Conservation (phyloP, 2,113 vertebrate species). For the Ctenomys sociabilis region DNA sequence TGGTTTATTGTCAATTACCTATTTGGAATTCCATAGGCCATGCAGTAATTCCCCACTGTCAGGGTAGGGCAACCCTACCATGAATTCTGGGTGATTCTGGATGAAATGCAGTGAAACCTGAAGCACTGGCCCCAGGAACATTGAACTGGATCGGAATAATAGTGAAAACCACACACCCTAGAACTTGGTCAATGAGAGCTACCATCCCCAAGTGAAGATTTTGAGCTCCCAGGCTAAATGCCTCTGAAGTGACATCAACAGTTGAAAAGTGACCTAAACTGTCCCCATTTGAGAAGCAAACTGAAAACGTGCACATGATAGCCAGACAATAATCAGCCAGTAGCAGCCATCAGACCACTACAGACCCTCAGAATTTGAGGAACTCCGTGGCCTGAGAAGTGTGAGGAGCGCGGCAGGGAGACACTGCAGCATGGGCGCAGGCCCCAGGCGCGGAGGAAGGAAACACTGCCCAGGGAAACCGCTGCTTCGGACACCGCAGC, state of each 20-base stretch:
- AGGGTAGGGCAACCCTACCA: background rate
- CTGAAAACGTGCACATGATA: background rate
- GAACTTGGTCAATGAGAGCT: background rate
- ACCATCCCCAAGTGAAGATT: too few relatives aligned
- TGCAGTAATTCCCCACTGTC: background rate
- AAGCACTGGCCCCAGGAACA: background rate
- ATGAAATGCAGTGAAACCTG: background rate
- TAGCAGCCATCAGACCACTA: rapidly evolving
- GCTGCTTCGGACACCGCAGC: rapidly evolving
- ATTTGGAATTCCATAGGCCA: background rate
- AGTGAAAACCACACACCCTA: background rate
- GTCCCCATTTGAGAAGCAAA: background rate
- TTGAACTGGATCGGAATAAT: background rate
- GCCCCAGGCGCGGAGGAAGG: background rate
- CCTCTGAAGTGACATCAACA: background rate
- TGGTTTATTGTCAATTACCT: background rate
- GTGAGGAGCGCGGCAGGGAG: background rate
- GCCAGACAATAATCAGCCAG: background rate
- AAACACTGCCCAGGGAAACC: background rate
- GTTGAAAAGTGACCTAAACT: background rate
- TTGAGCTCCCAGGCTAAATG: background rate
- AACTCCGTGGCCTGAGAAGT: rapidly evolving
- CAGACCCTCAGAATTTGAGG: background rate
- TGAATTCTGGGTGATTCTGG: background rate
- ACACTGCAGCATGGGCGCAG: rapidly evolving